Evolutionary conservation across 1,140 invertebrate genomes (phyloP), one percentile per base, ranked within the genome.

Genomic region (Agrilus planipennis): DNA sequence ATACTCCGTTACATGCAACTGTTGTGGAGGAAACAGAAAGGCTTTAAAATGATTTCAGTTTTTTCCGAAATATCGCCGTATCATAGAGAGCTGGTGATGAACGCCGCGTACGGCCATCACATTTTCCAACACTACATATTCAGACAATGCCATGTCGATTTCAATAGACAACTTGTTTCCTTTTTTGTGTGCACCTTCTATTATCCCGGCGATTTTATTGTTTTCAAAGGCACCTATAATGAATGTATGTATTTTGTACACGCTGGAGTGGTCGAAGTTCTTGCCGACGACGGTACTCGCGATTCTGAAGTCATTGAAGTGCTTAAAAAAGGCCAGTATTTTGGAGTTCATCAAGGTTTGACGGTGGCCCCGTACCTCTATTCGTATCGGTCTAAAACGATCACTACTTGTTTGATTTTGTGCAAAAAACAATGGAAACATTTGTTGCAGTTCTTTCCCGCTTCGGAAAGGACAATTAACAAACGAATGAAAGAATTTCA

Each of bases 211-310:
- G 23, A 27, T 9, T 27, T 9, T n/a, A 27, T 27, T n/a, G 23
- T 27, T 9, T 27, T 27, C n/a, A 27, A 27, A 27, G 23, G 23
- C n/a, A n/a, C 7, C 23, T 9, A 9, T 9, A 27, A 27, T n/a
- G 23, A 27, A 27, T 9, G 23, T n/a, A 27, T 27, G 23, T 27
- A 27, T 27, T 27, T 27, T n/a, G n/a, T 27, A 27, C 23, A 27
- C n/a, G 23, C 7, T 9, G 23, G 23, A 27, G 23, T n/a, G 23
- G 23, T 27, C 23, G 7, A 9, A 7, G n/a, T 27, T 9, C 23
- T 27, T 9, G n/a, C 23, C 23, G 23, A 27, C 7, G 23, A 27
- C 23, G n/a, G 7, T 7, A 27, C 23, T 7, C n/a, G n/a, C 23
- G n/a, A 27, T 9, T 7, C 7, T 9, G 23, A 27, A 7, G 23